These are phyloP conservation scores for Penaeus vannamei DNA, from an alignment of 1,140 invertebrate genomes.

Conservation along the genomic window DNA sequence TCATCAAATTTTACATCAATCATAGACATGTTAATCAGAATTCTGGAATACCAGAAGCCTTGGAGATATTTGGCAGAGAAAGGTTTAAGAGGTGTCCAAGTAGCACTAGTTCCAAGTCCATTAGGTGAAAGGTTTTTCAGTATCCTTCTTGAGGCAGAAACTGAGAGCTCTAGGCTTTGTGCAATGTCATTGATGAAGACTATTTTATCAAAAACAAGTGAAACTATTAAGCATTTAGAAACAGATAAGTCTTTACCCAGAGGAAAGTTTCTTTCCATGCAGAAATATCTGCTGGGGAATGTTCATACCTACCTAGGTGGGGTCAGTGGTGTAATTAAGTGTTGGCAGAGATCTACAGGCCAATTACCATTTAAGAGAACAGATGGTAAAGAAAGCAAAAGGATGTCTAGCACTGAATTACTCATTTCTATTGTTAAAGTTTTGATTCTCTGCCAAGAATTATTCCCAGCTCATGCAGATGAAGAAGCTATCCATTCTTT, in stretches of 20 bases:
- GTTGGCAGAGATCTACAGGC: constrained; percentile 30
- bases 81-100: background rate
- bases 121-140: constrained; percentile 19
- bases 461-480: constrained; percentile 11
- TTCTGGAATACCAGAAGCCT: constrained; percentile 37
- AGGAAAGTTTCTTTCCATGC: background rate
- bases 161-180: background rate
- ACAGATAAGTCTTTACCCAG: background rate
- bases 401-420: background rate
- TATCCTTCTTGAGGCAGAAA: constrained; percentile 20
- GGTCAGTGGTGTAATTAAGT: background rate
- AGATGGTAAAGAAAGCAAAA: background rate
- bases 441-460: constrained; percentile 27
- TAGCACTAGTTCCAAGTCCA: constrained; percentile 22
- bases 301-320: background rate
- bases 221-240: constrained; percentile 23
- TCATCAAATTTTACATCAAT: constrained; percentile 23
- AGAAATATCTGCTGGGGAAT: background rate
- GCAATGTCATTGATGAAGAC: constrained; percentile 13
- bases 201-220: constrained; percentile 43
- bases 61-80: constrained; percentile 27
- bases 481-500: constrained; percentile 32
- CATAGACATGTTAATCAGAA: constrained; percentile 37
- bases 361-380: background rate
- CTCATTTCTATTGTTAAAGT: constrained; percentile 21